Base-by-base conservation (phyloP, 2,888 invertebrate genomes). In the Myopa tessellatipennis region DNA sequence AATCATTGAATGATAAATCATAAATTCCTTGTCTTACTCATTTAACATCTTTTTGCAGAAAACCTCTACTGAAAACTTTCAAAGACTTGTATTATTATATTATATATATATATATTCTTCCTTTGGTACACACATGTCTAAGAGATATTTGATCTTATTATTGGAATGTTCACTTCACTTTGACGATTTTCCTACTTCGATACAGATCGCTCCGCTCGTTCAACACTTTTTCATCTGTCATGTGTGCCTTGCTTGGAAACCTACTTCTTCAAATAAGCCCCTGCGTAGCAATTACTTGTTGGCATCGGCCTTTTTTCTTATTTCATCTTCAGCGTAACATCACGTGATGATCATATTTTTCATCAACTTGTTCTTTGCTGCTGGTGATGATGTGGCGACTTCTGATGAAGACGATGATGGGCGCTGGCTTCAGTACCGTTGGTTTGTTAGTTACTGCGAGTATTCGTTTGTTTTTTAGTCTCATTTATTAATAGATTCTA, bases 331-430 rank as follows among this genome's bases (percentile, higher is more conserved):
- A 18, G 14, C n/a, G 0, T 40, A 4, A 52, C 16, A 16, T 34
- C 70, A 70, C 52, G 16, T 70, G 52, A 70, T 70, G 18, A 55
- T 55, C 70, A 70, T 55, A 69, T 52, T 55, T 70, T 55, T 70
- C 68, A 69, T 69, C 68, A 69, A 70, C 34, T 70, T 55, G 52
- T 52, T 70, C 70, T 36, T 55, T 55, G 70, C 34, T 70, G 55
- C 14, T 69, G 69, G 4, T 50, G 52, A 5, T 69, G 18, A 12
- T 70, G 55, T 26, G 26, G 12, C 40, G 50, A 8, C 50, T 52
- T 45, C n/a, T 45, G 69, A 34, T 26, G 55, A 70, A 12, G 34
- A 70, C 26, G 14, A 69, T 18, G n/a, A 36, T 40, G 69, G 8
- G 45, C 38, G 45, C 18, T 63, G 63, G 34, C 34, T 7, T 6